Evolutionary conservation across 2,888 invertebrate genomes (phyloP), one percentile per base, ranked within the genome.

Genomic region (Amiota minor): DNA sequence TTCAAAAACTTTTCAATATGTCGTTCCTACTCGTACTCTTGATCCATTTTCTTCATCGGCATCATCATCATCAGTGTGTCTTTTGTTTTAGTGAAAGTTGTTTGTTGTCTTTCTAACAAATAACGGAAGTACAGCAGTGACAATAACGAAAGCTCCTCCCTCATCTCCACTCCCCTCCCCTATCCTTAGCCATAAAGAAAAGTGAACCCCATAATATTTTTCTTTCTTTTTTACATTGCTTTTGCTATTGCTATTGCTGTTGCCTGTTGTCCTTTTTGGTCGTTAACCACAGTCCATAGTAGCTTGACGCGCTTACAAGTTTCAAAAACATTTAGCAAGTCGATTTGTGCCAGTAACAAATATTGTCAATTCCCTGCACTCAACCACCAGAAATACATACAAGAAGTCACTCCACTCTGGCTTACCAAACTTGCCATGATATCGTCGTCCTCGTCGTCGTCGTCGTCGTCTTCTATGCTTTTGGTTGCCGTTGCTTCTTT

Each of bases 1-100:
- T 84, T 83, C 77, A 76, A 82, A 78, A 86, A 83, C 77, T 83
- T 83, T 83, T 85, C 84, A 84, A 83, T 85, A 83, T 82, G 84
- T 82, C 75, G 79, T 70, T 74, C 70, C 74, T 69, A 16, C 16
- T 53, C 14, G 73, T 50, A 62, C 12, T 76, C 11, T 18, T 70
- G 10, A 18, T 70, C 46, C 18, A 53, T 16, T 14, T 53, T 53
- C 53, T 53, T 53, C 53, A 9, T 16, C n/a, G 53, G 8, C 53
- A 14, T 59, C 59, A 70, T 83, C 80, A 80, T 75, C 68, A 46
- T 46, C 74, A 74, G 72, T 53, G 74, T 69, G 77, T 82, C 12
- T 72, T 53, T 73, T 74, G 71, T 50, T 72, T 69, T 53, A 82
- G 77, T 77, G 78, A 84, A 85, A 84, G 84, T 84, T 84, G 84